Evolutionary conservation across 2,888 invertebrate genomes (phyloP), one percentile per base, ranked within the genome.

Genomic region (Clistopyga incitator): DNA sequence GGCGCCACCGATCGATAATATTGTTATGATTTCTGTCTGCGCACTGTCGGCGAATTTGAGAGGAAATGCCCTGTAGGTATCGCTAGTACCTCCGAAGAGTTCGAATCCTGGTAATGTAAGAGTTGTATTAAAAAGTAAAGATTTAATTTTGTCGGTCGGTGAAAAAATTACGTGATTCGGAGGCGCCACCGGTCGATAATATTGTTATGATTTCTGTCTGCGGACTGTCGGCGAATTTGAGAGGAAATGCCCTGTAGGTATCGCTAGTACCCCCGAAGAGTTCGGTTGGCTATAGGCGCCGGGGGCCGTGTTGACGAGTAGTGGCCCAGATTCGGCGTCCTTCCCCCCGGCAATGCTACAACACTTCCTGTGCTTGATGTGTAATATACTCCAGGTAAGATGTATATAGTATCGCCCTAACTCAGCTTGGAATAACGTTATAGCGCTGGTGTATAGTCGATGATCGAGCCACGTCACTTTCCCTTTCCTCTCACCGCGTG

Each of bases 301-400:
- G 15, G 45, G 67, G 23, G 47, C 67, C 68, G 20, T 54, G 74
- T 45, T 64, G 47, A 67, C 23, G 52, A 13, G 61, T 74, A 47
- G 42, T 84, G 91, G 87, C 92, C 92, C 91, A 92, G 90, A 91
- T 93, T 90, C 88, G 88, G 86, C 92, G 92, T 92, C 92, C 92
- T 93, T 93, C 93, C 92, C 92, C 89, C 87, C 91, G 92, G 92
- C 92, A 92, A 92, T 93, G 91, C 88, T 91, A 88, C 87, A 86
- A 87, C 89, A 89, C 88, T 92, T 91, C 92, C 91, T 90, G 89
- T 80, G 25, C 52, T 23, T n/a, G 54, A 20, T 15, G 34, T 64
- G 67, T 42, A 70, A 68, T 78, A 29, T 68, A 78, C 4, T 29
- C 20, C 20, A 50, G 18, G 38, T 61, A 23, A 11, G 15, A 65